Evolutionary conservation across 2,113 vertebrate genomes (phyloP).

Genomic region (Prietella phreatophila): DNA sequence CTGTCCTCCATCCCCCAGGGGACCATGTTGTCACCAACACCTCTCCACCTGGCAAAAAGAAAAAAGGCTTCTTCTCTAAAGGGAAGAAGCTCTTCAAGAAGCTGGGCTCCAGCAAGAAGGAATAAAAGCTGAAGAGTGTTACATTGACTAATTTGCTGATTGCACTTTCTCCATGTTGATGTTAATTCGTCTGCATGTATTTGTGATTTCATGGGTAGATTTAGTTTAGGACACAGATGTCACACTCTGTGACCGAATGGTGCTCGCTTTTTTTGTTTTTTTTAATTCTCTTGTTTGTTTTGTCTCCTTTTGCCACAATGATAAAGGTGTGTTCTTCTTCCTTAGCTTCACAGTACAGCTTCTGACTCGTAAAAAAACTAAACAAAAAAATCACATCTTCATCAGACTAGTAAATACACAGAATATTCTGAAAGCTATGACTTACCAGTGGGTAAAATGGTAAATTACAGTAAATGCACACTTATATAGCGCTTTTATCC

Average conservation of each 20-base stretch:
- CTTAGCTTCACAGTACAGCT: neutral
- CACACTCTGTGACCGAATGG: neutral
- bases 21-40: conserved; percentile 47
- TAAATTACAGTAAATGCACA: too few species aligned
- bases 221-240: neutral
- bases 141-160: conserved; percentile 33
- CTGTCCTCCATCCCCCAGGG: conserved; percentile 39
- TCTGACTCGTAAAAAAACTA: neutral
- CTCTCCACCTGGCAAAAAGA: conserved; percentile 76
- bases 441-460: neutral
- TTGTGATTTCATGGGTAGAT: neutral
- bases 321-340: conserved; percentile 44
- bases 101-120: conserved; percentile 86
- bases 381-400: neutral
- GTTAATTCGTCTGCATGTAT: neutral
- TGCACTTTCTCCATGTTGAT: conserved; percentile 43
- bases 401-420: neutral
- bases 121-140: conserved; percentile 59
- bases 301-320: conserved; percentile 19
- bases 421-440: neutral
- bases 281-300: neutral
- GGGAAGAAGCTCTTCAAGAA: conserved; percentile 87
- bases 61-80: conserved; percentile 86
- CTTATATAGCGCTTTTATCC: too few species aligned
- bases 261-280: neutral